A percentile compares a stretch with the other conserved stretches of the same genome.
These are phyloP conservation scores for Bruchidius siliquastri DNA, from an alignment of 2,888 invertebrate species.

Conservation along the genomic window DNA sequence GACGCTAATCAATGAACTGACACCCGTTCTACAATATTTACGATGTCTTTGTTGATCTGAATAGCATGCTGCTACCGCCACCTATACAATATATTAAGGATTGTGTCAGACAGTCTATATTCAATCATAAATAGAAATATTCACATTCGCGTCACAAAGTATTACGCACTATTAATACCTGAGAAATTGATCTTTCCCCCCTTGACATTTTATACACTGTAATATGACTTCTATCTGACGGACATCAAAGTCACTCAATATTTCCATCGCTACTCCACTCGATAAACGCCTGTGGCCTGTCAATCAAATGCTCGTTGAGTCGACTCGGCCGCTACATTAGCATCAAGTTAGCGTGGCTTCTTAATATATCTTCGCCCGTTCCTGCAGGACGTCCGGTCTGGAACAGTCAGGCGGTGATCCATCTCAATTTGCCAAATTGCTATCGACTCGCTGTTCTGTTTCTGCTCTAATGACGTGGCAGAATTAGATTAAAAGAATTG, in stretches of 20 bases:
- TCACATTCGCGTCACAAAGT: too few species aligned
- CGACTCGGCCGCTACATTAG: conserved; percentile 21
- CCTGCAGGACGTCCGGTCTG: conserved; percentile 9
- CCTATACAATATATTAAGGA: too few species aligned
- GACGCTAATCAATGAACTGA: too few species aligned
- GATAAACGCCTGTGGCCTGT: background rate
- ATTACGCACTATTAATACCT: too few species aligned
- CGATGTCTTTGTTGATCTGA: too few species aligned
- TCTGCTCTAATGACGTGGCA: conserved; percentile 17
- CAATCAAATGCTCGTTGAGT: background rate
- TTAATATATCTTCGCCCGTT: conserved; percentile 20
- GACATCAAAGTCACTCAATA: background rate
- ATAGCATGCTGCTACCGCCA: too few species aligned
- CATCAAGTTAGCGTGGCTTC: conserved; percentile 24
- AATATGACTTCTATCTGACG: too few species aligned
- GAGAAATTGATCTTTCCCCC: too few species aligned
- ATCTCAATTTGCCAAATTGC: conserved; percentile 34
- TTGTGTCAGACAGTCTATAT: too few species aligned
- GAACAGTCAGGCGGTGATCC: conserved; percentile 22
- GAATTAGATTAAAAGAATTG: conserved; percentile 19
- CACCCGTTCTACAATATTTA: too few species aligned
- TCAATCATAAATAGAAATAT: too few species aligned
- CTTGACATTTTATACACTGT: too few species aligned
- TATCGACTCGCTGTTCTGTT: conserved; percentile 23
- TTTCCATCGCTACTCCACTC: background rate